Percentiles rank a stretch among this genome's conserved stretches.
Conservation (phyloP, 2,113 vertebrate genomes). For the Mustela nigripes region DNA sequence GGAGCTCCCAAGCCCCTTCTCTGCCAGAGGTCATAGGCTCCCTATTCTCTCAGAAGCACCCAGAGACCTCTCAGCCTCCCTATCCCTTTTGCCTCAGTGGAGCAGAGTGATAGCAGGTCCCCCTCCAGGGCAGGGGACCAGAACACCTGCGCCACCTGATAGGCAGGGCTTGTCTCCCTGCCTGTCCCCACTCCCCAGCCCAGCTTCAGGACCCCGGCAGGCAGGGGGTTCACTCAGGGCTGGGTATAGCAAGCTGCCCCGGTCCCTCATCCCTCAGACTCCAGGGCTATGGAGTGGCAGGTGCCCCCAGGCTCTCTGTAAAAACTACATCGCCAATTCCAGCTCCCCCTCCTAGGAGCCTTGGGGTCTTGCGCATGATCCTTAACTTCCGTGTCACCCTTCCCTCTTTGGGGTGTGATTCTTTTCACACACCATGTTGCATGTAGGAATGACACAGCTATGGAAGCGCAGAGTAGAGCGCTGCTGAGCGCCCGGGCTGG, state of each 20-base stretch:
- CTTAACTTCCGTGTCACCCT: not conserved
- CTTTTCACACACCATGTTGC: not conserved
- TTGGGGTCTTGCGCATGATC: not conserved
- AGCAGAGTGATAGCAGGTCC: rapidly evolving
- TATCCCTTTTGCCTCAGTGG: not conserved
- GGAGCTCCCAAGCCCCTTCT: not conserved
- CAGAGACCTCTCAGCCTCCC: not conserved
- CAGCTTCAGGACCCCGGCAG: not conserved
- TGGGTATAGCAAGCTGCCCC: not conserved
- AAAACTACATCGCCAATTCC: rapidly evolving
- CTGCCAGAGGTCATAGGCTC: not conserved
- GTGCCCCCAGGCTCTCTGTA: not conserved
- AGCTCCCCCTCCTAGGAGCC: not conserved
- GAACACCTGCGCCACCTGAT: not conserved
- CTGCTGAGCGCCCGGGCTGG: not conserved
- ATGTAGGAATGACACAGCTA: rapidly evolving
- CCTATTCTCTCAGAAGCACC: not conserved
- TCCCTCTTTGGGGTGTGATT: not conserved
- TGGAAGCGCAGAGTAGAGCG: not conserved
- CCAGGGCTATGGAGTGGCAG: not conserved
- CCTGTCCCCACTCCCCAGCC: not conserved
- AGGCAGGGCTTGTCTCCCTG: not conserved
- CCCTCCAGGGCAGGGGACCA: not conserved
- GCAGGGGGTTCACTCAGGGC: not conserved
- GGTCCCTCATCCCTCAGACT: not conserved